These are phyloP conservation scores for Lepas anatifera DNA, from an alignment of 2,888 invertebrate genomes.

Conservation along the genomic window DNA sequence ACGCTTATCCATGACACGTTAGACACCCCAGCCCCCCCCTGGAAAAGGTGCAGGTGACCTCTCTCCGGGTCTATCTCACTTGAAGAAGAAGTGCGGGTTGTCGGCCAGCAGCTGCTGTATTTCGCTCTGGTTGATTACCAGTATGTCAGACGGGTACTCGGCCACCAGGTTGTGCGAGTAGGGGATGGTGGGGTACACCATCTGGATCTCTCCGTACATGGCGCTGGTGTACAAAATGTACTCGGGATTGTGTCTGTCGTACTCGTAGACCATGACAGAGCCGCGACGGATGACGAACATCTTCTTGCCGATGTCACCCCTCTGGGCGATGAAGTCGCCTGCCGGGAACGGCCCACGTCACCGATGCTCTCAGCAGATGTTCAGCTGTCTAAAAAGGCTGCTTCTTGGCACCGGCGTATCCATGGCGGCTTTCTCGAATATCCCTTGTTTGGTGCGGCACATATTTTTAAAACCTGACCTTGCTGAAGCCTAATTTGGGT, in stretches of 20 bases:
- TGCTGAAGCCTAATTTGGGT: no score
- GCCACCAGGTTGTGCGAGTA: constrained; percentile 1
- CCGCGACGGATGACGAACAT: not conserved
- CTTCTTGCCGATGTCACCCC: not conserved
- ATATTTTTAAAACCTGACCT: no score
- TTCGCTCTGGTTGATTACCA: not conserved
- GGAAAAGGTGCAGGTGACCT: not conserved
- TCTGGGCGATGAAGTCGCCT: not conserved
- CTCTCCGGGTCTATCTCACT: not conserved
- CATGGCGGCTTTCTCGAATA: no score
- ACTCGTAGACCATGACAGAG: not conserved
- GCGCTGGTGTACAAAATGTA: not conserved
- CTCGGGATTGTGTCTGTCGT: not conserved
- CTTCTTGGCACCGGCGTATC: no score
- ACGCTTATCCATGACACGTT: not conserved
- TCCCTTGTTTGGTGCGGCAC: no score
- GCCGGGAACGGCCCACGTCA: no score
- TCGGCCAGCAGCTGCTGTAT: not conserved
- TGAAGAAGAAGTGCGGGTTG: constrained; percentile 5
- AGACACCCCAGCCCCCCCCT: not conserved
- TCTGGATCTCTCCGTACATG: constrained; percentile 2
- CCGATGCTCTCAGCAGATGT: no score
- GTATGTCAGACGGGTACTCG: not conserved
- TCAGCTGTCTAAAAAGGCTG: no score
- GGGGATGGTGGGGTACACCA: not conserved